These are phyloP conservation scores for Dermolepida albohirtum DNA, from an alignment of 2,888 invertebrate genomes.

Conservation along the genomic window DNA sequence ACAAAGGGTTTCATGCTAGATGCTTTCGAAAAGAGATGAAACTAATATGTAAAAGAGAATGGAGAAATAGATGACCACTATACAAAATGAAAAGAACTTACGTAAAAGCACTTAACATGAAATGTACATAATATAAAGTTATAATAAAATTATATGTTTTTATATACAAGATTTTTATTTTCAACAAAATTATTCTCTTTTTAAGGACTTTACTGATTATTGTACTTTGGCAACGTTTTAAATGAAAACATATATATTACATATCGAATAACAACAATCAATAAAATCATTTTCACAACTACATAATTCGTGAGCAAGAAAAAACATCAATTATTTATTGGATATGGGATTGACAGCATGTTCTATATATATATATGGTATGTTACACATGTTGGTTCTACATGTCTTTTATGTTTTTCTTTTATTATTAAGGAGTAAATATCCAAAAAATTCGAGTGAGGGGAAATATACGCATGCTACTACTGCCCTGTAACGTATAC, in stretches of 20 bases:
- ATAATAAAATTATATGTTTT: slow-evolving; percentile 5
- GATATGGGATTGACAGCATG: not conserved
- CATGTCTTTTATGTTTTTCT: too few species aligned
- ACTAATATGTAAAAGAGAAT: slow-evolving; percentile 4
- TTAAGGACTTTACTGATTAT: slow-evolving; percentile 17
- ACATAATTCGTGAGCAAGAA: slow-evolving; percentile 1
- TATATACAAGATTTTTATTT: slow-evolving; percentile 1
- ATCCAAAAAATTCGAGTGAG: too few species aligned
- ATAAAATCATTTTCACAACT: slow-evolving; percentile 10
- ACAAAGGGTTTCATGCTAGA: slow-evolving; percentile 29
- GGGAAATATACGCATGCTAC: too few species aligned
- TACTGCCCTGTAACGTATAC: too few species aligned
- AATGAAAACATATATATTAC: not conserved
- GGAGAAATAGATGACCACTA: not conserved
- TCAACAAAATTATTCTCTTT: slow-evolving; percentile 4
- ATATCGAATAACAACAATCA: slow-evolving; percentile 14
- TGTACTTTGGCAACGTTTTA: slow-evolving; percentile 17
- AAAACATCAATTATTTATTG: not conserved
- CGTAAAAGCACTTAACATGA: slow-evolving; percentile 17
- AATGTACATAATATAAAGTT: slow-evolving; percentile 19
- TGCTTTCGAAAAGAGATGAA: slow-evolving; percentile 7
- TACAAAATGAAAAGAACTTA: not conserved
- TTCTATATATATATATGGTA: too few species aligned
- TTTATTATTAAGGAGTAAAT: too few species aligned
- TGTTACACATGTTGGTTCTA: too few species aligned